These are phyloP conservation scores for Craniophora ligustri DNA, from an alignment of 2,888 invertebrate species.

Conservation along the genomic window DNA sequence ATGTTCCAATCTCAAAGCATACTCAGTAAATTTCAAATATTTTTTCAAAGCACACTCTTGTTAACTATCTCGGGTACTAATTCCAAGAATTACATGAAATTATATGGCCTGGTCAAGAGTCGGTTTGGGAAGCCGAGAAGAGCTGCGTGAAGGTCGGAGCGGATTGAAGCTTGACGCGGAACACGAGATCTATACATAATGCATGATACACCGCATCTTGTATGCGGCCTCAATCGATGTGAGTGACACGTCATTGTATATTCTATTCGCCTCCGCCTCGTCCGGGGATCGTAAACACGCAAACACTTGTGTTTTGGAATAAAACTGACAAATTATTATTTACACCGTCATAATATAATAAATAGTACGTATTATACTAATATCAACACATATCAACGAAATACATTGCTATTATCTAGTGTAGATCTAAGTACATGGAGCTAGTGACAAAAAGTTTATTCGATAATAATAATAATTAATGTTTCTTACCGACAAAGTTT, in stretches of 20 bases:
- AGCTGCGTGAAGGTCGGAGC: slow-evolving; percentile 67
- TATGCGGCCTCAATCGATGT: slow-evolving; percentile 85
- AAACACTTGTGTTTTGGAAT: slow-evolving; percentile 82
- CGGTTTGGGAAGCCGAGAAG: slow-evolving; percentile 49
- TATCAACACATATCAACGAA: slow-evolving; percentile 4
- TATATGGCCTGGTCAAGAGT: too few species aligned
- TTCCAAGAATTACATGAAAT: too few species aligned
- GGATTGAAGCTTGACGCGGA: slow-evolving; percentile 69
- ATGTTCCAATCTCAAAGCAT: too few species aligned
- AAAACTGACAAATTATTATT: slow-evolving; percentile 72
- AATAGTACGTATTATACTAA: slow-evolving; percentile 28
- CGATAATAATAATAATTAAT: slow-evolving; percentile 31
- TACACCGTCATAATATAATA: too few species aligned
- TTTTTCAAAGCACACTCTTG: too few species aligned
- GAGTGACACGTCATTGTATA: slow-evolving; percentile 87
- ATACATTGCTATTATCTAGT: too few species aligned
- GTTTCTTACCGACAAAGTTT: slow-evolving; percentile 46
- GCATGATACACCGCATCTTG: slow-evolving; percentile 79
- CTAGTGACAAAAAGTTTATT: slow-evolving; percentile 7
- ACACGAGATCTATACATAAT: slow-evolving; percentile 77
- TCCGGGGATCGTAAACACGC: slow-evolving; percentile 84
- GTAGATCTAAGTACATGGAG: slow-evolving; percentile 9
- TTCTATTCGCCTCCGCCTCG: slow-evolving; percentile 82
- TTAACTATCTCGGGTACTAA: too few species aligned
- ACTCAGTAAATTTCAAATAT: too few species aligned